Evolutionary conservation across 2,797 vertebrate species (phyloP), one percentile per base, ranked within the genome.

Genomic region (Typhlichthys eigenmanni): DNA sequence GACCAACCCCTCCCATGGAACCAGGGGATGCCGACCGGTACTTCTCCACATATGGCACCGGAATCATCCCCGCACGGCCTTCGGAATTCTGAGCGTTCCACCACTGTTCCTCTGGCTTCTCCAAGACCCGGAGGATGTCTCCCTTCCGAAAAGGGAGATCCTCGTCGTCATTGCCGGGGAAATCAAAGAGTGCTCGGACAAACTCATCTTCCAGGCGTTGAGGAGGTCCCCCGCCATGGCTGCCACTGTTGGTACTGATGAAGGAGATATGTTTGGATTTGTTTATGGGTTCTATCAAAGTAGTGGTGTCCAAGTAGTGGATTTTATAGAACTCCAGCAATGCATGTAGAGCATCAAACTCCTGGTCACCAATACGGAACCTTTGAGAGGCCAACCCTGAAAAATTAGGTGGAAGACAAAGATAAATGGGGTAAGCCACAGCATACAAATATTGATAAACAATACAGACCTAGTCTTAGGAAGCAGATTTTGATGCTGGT

Each of bases 61-160:
- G 97, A 74, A 99, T 98, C 97, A 99, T 98, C 79, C 97, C 97
- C 14, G 94, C 92, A 72, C 95, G 94, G 75, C 97, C 96, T 60
- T 96, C 95, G 54, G 88, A 92, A 93, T 96, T 95, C 93, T 97
- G 94, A 47, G 96, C 97, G 7, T 98, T 99, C 97, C 97, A 99
- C 97, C 97, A 99, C 84, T 99, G 97, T 91, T 99, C 97, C 92
- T 99, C 97, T 7, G 97, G 97, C 72, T 98, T 99, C 90, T 99
- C 97, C 47, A 97, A 87, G 79, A 99, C 96, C 68, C 91, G 93
- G 64, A 99, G 93, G 64, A 99, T 87, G 73, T 99, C 97, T 48
- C 97, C 96, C 92, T 97, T 98, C 88, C 95, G 94, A 91, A 99
- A 98, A 0, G 97, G 97, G 75, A 99, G 95, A 76, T 99, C 97